A percentile compares a stretch with the other conserved stretches of the same genome.
Conservation (phyloP, 2,797 vertebrate genomes). For the Ctenopoma multispine region DNA sequence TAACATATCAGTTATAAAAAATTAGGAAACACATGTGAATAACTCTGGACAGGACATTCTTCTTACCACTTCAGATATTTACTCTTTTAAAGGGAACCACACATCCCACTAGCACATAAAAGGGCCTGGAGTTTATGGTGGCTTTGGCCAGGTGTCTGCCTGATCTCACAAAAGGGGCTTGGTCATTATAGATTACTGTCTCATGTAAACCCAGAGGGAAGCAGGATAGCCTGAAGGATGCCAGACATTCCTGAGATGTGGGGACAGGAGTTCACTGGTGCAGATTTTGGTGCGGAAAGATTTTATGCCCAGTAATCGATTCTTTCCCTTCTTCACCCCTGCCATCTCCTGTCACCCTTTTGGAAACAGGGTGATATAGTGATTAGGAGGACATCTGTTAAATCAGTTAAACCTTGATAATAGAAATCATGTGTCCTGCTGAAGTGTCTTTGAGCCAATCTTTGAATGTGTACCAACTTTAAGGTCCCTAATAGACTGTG, state of each 20-base stretch:
- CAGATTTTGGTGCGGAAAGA: conserved; percentile 33
- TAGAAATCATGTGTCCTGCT: conserved; percentile 18
- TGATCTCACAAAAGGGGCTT: conserved; percentile 46
- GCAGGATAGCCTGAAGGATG: conserved; percentile 60
- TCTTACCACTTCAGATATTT: conserved; percentile 21
- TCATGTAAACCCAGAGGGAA: conserved; percentile 40
- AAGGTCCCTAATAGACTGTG: not conserved
- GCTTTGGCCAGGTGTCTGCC: conserved; percentile 25
- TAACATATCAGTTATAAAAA: not conserved
- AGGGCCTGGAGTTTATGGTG: conserved; percentile 28
- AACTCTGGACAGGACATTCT: not conserved
- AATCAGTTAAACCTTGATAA: not conserved
- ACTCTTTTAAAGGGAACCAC: conserved; percentile 6
- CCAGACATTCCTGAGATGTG: conserved; percentile 75
- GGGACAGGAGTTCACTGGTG: conserved; percentile 50
- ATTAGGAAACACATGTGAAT: conserved; percentile 2
- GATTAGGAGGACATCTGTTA: conserved; percentile 25
- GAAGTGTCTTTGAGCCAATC: conserved; percentile 23
- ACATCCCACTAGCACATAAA: conserved; percentile 9
- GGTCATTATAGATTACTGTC: conserved; percentile 22
- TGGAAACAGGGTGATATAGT: not conserved
- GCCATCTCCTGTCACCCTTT: not conserved
- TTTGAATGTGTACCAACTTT: not conserved
- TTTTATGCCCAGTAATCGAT: not conserved
- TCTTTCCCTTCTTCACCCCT: not conserved